phyloP scores from a whole-genome alignment of 2,113 vertebrate genomes.

The Formicarius rufipectus region DNA sequence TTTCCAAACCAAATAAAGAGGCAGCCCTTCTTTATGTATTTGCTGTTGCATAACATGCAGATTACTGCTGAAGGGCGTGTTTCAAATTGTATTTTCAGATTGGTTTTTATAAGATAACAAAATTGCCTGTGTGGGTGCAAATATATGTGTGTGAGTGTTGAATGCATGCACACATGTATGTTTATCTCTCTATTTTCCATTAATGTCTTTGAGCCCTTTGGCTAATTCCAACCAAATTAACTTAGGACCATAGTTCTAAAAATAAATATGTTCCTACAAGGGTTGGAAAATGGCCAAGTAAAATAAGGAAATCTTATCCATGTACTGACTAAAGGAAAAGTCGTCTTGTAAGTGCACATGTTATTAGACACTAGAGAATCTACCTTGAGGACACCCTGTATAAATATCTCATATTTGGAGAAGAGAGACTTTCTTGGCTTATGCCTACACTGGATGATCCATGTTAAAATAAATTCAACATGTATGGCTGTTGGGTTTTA shows the following conservation, averaged over 20 bases:
- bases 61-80: background rate
- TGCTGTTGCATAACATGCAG: background rate
- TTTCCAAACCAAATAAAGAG: background rate
- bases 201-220: background rate
- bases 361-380: background rate
- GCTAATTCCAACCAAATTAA: constrained; percentile 50
- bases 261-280: background rate
- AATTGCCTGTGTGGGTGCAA: background rate
- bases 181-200: background rate
- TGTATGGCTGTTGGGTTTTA: background rate
- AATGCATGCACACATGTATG: background rate
- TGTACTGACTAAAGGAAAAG: background rate
- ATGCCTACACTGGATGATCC: background rate
- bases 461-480: background rate
- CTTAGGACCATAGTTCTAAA: background rate
- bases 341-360: background rate
- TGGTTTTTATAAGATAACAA: background rate
- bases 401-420: background rate
- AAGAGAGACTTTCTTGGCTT: background rate
- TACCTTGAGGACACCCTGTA: background rate
- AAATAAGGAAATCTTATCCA: constrained; percentile 7
- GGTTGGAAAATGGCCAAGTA: background rate
- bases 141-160: background rate
- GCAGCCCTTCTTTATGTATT: background rate
- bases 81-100: background rate